phyloP scores from a whole-genome alignment of 2,888 invertebrate species.

The Ceraclea dissimilis region DNA sequence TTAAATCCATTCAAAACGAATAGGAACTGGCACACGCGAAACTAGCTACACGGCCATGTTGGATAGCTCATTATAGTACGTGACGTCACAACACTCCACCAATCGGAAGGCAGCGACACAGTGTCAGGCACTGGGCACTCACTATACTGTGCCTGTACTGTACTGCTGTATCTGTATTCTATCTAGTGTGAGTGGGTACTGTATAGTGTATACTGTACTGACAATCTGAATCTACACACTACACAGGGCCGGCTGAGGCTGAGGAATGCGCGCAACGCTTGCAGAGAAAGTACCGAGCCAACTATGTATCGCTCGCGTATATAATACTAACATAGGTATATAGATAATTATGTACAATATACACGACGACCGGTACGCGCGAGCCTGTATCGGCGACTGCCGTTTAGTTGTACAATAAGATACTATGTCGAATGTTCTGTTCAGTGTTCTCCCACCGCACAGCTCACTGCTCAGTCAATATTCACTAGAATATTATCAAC shows the following conservation, averaged over 20 bases:
- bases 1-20: constrained; percentile 67
- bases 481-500: constrained; percentile 33
- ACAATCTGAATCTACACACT: background rate
- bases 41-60: constrained; percentile 75
- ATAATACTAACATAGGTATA: background rate
- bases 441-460: constrained; percentile 34
- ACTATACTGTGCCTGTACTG: constrained; percentile 30
- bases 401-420: constrained; percentile 20
- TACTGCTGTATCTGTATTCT: background rate
- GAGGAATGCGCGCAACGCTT: constrained; percentile 16
- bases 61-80: constrained; percentile 77
- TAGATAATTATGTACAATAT: constrained; percentile 15
- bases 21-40: constrained; percentile 58
- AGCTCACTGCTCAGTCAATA: constrained; percentile 33
- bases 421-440: background rate
- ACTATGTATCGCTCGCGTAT: background rate
- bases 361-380: constrained; percentile 46
- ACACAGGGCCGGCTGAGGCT: constrained; percentile 17
- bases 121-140: background rate
- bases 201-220: background rate
- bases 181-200: no score
- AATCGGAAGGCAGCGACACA: constrained; percentile 51
- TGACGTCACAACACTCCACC: constrained; percentile 69
- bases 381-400: constrained; percentile 49
- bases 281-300: constrained; percentile 30